phyloP scores from a whole-genome alignment of 2,888 invertebrate genomes.

The Galerucella nymphaeae region DNA sequence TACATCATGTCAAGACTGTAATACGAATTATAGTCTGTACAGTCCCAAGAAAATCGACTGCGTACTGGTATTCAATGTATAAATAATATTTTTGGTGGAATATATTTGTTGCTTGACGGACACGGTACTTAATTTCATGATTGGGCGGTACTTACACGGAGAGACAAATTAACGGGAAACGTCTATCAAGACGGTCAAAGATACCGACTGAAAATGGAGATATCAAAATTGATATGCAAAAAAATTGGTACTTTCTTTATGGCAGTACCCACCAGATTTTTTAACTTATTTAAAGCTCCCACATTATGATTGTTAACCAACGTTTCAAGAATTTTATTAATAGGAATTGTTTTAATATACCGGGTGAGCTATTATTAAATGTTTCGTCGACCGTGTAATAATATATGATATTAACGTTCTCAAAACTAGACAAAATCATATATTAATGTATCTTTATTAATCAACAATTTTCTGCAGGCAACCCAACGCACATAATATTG shows the following conservation, averaged over 20 bases:
- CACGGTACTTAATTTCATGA: neutral
- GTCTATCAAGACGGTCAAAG: conserved; percentile 2
- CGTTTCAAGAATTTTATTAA: neutral
- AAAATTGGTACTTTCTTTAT: conserved; percentile 9
- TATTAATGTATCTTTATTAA: too few relatives aligned
- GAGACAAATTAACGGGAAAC: conserved; percentile 13
- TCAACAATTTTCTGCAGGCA: too few relatives aligned
- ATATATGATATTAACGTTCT: too few relatives aligned
- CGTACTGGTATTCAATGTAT: too few relatives aligned
- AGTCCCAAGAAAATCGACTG: too few relatives aligned
- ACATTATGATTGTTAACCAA: neutral
- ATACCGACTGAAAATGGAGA: conserved; percentile 17
- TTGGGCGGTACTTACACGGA: neutral
- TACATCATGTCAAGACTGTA: too few relatives aligned
- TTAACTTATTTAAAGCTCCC: neutral
- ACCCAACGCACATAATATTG: too few relatives aligned
- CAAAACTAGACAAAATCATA: too few relatives aligned
- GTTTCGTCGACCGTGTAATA: too few relatives aligned
- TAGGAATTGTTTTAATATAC: neutral
- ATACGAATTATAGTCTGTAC: too few relatives aligned
- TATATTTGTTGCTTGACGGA: neutral
- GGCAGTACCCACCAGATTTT: neutral
- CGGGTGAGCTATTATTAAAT: neutral
- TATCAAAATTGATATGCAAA: conserved; percentile 10
- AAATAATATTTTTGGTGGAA: conserved; percentile 18